These are phyloP conservation scores for Serranus cabrilla DNA, from an alignment of 2,797 vertebrate species.

Conservation along the genomic window DNA sequence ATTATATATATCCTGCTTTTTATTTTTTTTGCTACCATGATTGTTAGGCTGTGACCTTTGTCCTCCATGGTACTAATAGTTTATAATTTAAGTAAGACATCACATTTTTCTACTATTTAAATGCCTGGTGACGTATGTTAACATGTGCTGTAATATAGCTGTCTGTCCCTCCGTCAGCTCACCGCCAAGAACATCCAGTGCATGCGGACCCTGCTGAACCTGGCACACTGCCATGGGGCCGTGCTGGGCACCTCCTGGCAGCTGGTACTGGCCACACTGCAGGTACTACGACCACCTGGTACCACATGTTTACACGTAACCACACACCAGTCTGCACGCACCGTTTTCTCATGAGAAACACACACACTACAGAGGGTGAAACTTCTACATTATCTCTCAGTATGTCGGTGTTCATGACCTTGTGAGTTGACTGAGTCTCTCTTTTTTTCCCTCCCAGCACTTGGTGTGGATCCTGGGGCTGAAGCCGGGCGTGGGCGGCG, in stretches of 20 bases:
- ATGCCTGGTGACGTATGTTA: background rate
- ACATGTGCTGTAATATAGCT: background rate
- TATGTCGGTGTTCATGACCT: background rate
- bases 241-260: conserved; percentile 98
- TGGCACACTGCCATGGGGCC: conserved; percentile 97
- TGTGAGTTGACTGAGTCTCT: background rate
- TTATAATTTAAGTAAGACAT: background rate
- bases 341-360: background rate
- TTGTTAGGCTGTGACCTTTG: background rate
- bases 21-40: background rate
- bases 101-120: background rate
- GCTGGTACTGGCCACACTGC: conserved; percentile 96
- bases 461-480: conserved; percentile 99
- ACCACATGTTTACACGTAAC: conserved; percentile 12
- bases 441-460: conserved; percentile 86
- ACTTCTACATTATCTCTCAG: too few relatives aligned
- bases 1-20: too few relatives aligned
- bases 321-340: background rate
- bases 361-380: too few relatives aligned
- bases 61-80: background rate
- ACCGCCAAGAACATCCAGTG: conserved; percentile 99
- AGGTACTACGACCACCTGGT: conserved; percentile 85
- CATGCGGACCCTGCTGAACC: conserved; percentile 96
- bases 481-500: conserved; percentile 95
- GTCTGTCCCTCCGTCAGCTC: conserved; percentile 82